phyloP scores from a whole-genome alignment of 2,113 vertebrate genomes.

The Caranx melampygus region DNA sequence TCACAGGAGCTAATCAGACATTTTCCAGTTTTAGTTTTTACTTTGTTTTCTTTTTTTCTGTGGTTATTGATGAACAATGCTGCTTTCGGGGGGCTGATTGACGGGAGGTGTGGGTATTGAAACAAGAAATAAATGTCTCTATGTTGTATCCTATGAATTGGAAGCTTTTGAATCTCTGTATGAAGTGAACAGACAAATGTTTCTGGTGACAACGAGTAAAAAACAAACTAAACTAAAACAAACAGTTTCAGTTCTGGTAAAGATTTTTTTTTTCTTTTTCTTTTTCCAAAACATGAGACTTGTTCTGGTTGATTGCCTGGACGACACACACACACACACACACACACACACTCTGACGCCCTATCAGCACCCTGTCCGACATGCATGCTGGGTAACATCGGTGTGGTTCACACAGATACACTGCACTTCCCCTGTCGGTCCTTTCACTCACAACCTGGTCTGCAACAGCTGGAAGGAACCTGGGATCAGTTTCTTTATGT shows the following conservation, averaged over 20 bases:
- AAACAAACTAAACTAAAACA: constrained; percentile 27
- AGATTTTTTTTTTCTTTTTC: constrained; percentile 49
- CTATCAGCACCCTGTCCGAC: constrained; percentile 2
- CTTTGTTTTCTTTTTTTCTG: constrained; percentile 39
- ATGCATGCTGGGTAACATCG: constrained; percentile 39
- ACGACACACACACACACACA: neutral
- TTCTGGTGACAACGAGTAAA: constrained; percentile 63
- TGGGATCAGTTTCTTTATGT: neutral
- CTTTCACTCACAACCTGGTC: constrained; percentile 6
- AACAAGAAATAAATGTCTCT: constrained; percentile 79
- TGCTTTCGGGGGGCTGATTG: constrained; percentile 71
- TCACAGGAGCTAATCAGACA: constrained; percentile 54
- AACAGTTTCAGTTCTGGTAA: constrained; percentile 65
- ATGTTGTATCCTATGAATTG: constrained; percentile 77
- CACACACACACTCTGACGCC: neutral
- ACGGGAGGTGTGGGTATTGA: constrained; percentile 62
- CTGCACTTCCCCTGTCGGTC: neutral
- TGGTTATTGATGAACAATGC: constrained; percentile 72
- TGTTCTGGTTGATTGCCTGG: constrained; percentile 54
- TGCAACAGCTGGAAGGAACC: neutral
- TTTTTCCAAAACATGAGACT: constrained; percentile 26
- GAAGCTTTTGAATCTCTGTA: constrained; percentile 77
- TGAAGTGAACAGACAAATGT: constrained; percentile 78
- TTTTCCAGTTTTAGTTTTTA: constrained; percentile 26
- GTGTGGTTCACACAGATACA: constrained; percentile 5